Evolutionary conservation across 2,888 invertebrate species (phyloP), one percentile per base, ranked within the genome.

Genomic region (Caenorhabditis virilis): DNA sequence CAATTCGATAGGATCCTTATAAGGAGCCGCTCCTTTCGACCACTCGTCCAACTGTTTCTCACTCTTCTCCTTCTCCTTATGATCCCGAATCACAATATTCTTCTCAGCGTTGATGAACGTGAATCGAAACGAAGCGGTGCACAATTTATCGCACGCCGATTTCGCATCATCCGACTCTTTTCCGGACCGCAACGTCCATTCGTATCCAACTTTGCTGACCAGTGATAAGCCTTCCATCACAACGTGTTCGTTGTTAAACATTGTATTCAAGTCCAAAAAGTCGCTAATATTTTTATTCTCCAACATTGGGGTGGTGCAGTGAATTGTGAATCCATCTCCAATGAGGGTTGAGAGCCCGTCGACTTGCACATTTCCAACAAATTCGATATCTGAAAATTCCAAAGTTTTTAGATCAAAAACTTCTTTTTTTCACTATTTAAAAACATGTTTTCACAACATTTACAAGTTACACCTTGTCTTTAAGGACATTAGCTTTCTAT

Each of bases 201-300:
- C 70, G 45, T 63, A 63, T n/a, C 61, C 72, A n/a, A 64, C 51
- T 16, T 38, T 54, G 25, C 42, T 47, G 2, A 50, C 60, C 51
- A 55, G 52, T n/a, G 55, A 60, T 20, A 61, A 41, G 5, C 66
- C 66, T 25, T 61, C 61, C 50, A 58, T 48, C 41, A 69, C 18
- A 54, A 78, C 54, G 52, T 61, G 58, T 39, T 74, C 60, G 55
- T 72, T 35, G 64, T 77, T 56, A 59, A 77, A 59, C 73, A 76
- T 52, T 27, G 69, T 20, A 41, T 77, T 58, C 58, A 66, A 15
- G 58, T 77, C 43, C 49, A 74, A 26, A 60, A 74, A 54, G 23
- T 64, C 55, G 46, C 52, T 42, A 36, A 60, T 51, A 25, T 50
- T 58, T 15, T 46, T 33, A 13, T 38, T 54, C 36, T 66, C 66